Percentiles rank a stretch among this genome's conserved stretches.
Conservation (phyloP, 2,113 vertebrate species). For the Sphaerodactylus townsendi region DNA sequence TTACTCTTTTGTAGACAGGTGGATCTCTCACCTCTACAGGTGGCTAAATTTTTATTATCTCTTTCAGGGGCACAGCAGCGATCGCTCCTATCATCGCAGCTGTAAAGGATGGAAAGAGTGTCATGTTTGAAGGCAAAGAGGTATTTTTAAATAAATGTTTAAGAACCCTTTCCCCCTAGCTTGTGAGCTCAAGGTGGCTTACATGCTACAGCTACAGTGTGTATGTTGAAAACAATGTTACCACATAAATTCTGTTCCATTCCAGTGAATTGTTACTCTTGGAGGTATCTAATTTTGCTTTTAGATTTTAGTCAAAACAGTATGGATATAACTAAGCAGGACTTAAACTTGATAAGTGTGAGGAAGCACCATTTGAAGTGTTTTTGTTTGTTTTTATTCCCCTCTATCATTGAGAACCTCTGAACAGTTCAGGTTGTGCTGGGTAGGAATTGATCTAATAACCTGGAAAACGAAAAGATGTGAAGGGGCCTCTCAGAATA, state of each 20-base stretch:
- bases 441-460: not conserved
- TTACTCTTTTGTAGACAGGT: not conserved
- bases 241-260: no score
- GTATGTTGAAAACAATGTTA: no score
- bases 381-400: not conserved
- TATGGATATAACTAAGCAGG: not conserved
- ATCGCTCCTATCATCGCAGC: slow-evolving; percentile 87
- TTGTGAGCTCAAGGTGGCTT: not conserved
- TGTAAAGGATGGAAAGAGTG: slow-evolving; percentile 82
- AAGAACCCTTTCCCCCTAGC: not conserved
- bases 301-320: not conserved
- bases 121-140: slow-evolving; percentile 87
- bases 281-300: not conserved
- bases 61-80: slow-evolving; percentile 85
- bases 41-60: not conserved
- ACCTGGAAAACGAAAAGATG: not conserved
- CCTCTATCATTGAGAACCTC: not conserved
- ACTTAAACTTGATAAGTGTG: not conserved
- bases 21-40: rapidly evolving
- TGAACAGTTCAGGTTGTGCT: not conserved
- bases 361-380: not conserved
- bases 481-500: rapidly evolving
- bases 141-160: slow-evolving; percentile 60
- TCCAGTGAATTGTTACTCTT: not conserved
- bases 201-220: no score